Base-by-base conservation (phyloP, 2,888 invertebrate species). In the Eupithecia subfuscata region DNA sequence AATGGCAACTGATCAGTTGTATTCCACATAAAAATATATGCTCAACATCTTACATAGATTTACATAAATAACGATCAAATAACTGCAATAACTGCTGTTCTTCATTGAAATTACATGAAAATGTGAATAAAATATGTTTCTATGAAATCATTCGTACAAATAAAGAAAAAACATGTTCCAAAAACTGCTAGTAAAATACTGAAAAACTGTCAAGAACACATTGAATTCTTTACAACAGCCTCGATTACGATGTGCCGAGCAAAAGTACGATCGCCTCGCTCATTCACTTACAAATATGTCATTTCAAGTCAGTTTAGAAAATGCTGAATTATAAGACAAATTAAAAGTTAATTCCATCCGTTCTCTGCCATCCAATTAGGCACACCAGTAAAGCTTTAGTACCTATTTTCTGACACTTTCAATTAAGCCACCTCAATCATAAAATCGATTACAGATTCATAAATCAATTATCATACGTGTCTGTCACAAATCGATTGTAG, bases 401-500 rank as follows among this genome's bases (percentile, higher is more conserved):
- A 56, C n/a, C 63, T 43, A 64, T 78, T 71, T 80, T 80, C 74
- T 78, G 79, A 78, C 75, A 76, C 70, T 79, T 80, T 87, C 84
- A 87, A 88, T 90, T 88, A 86, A 86, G 81, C 82, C 74, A 77
- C 80, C 81, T 84, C 37, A 69, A 84, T 84, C 87, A 85, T 85
- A 82, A 87, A 91, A 91, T 90, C 88, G 86, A 92, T 92, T 92
- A 88, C 83, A 81, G 85, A 84, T 80, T 78, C 75, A 79, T 82
- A 88, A 94, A 93, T 93, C 91, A 89, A 94, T 94, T 93, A 91
- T 88, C 86, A 87, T 81, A 82, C 92, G 90, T 91, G 91, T 93
- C 93, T 93, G 89, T 90, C 89, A 84, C 90, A 88, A 94, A 94
- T 94, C 91, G 91, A 94, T 94, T 93, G 86, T 87, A 86, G 88